These are phyloP conservation scores for Bicyclus anynana DNA, from an alignment of 1,140 invertebrate species.

Conservation along the genomic window DNA sequence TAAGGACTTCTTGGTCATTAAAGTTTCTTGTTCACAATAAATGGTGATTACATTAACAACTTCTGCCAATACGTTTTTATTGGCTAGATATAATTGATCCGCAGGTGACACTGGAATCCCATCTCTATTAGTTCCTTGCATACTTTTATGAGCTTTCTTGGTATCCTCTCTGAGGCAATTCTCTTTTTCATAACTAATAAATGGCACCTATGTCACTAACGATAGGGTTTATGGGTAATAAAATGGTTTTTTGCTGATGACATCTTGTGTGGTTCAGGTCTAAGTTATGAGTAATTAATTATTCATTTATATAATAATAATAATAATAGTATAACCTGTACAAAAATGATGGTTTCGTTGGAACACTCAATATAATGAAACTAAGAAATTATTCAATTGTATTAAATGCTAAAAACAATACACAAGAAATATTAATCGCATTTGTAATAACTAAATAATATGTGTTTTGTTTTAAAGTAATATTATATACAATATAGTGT, in stretches of 20 bases:
- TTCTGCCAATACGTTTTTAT: constrained; percentile 27
- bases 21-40: neutral
- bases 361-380: no score
- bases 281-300: constrained; percentile 10
- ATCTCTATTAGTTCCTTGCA: constrained; percentile 24
- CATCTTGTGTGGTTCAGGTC: neutral
- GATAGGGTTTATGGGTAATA: constrained; percentile 1
- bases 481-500: no score
- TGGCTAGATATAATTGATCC: constrained; percentile 6
- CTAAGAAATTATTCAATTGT: no score
- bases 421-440: no score
- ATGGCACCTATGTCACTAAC: constrained; percentile 4
- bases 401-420: no score
- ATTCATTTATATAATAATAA: neutral
- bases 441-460: no score
- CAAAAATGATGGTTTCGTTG: neutral
- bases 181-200: constrained; percentile 1
- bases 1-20: no score
- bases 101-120: constrained; percentile 10
- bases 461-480: no score
- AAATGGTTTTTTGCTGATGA: constrained; percentile 8
- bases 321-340: neutral
- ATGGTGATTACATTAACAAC: constrained; percentile 26
- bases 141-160: constrained; percentile 8
- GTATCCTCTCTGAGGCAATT: neutral